Evolutionary conservation across 2,797 vertebrate genomes (phyloP), one percentile per base, ranked within the genome.

Genomic region (Tinamus major): DNA sequence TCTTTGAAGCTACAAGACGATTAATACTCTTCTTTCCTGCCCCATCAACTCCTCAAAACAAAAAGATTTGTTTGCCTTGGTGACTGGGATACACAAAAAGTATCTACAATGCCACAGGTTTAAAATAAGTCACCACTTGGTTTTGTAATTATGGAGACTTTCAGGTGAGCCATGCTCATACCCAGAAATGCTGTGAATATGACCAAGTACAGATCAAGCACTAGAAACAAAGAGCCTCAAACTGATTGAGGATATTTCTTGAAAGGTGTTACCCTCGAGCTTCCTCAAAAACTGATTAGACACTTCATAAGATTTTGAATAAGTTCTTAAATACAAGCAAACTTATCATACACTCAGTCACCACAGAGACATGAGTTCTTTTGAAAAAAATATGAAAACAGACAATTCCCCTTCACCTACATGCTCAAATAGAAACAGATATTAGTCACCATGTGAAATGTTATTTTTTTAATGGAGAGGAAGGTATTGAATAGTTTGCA

Each of bases 311-410:
- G 20, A 12, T 56, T 84, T 35, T 78, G 1, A 14, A 11, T 59
- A 87, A 72, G 39, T 69, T 92, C 72, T 83, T 89, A 86, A 70
- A 85, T n/a, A 78, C 4, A 64, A 93, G 13, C 12, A 83, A 94
- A 84, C 75, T 49, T 53, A 84, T 64, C 31, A 75, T 64, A 64
- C 48, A n/a, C 33, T 88, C 31, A 39, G 42, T 77, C 42, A 26
- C 3, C 37, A 71, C 19, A 55, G 13, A 92, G 10, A 71, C 3
- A 37, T 5, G 3, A 44, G 10, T 67, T 74, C 14, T 61, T 92
- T 84, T 29, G 84, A 13, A 83, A 89, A 69, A 69, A 4, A n/a
- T 49, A 41, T 5, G 74, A 75, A 49, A 18, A 44, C 12, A 80
- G 77, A 79, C 6, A 10, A 48, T n/a, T 53, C 4, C 10, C 13